A percentile compares a stretch with the other conserved stretches of the same genome.
These are phyloP conservation scores for Brachionichthys hirsutus DNA, from an alignment of 2,113 vertebrate species.

Conservation along the genomic window DNA sequence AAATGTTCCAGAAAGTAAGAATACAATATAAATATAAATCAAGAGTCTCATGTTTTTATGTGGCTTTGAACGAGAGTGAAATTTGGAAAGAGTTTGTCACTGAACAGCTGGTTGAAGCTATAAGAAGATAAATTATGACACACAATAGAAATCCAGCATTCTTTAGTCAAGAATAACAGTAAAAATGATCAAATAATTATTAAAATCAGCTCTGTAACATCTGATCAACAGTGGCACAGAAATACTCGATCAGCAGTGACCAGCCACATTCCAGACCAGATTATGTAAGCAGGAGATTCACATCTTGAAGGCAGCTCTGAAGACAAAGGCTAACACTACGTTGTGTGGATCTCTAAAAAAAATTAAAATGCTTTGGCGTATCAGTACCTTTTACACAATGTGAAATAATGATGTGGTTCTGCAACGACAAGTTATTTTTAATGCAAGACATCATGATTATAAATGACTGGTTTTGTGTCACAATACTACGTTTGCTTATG, in stretches of 20 bases:
- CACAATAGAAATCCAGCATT: too few species aligned
- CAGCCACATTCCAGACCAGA: background rate
- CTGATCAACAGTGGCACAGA: too few species aligned
- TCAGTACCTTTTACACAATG: background rate
- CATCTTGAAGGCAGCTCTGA: background rate
- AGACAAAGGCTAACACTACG: background rate
- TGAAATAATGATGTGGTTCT: background rate
- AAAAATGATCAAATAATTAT: too few species aligned
- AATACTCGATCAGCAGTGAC: conserved; percentile 7
- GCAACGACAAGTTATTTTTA: background rate
- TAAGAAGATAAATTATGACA: background rate
- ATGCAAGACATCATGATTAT: conserved; percentile 2
- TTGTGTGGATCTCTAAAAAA: background rate
- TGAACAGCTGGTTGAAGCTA: conserved; percentile 7
- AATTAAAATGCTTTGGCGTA: background rate
- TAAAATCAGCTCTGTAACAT: too few species aligned
- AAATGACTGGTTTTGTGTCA: background rate
- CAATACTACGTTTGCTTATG: background rate
- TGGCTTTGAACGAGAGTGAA: background rate
- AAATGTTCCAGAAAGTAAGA: too few species aligned
- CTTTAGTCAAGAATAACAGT: too few species aligned
- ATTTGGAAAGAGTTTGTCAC: conserved; percentile 8
- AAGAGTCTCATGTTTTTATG: too few species aligned
- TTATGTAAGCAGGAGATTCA: conserved; percentile 1
- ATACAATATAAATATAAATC: too few species aligned